These are phyloP conservation scores for Drosophila phalerata DNA, from an alignment of 2,888 invertebrate genomes.

Conservation along the genomic window DNA sequence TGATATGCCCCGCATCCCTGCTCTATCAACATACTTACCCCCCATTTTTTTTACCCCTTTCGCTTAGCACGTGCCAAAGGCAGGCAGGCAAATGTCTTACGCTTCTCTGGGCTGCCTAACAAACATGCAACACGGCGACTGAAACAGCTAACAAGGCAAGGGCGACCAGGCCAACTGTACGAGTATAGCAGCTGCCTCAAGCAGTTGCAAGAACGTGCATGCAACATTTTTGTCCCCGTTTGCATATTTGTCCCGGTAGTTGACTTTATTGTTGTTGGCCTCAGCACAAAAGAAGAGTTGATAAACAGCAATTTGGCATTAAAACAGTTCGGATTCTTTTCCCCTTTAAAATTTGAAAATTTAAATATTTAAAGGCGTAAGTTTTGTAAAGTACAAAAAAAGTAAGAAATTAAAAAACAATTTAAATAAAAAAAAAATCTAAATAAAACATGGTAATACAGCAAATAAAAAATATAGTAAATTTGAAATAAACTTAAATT, in stretches of 20 bases:
- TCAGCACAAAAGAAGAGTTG: constrained; percentile 15
- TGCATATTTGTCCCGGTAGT: constrained; percentile 57
- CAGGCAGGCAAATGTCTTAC: constrained; percentile 72
- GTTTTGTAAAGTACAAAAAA: too few relatives aligned
- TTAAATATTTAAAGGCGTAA: too few relatives aligned
- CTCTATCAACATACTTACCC: background rate
- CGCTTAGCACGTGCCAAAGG: constrained; percentile 25
- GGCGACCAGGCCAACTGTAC: constrained; percentile 12
- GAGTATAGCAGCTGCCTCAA: constrained; percentile 16
- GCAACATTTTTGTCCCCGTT: constrained; percentile 52
- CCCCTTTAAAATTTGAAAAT: background rate
- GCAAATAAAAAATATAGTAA: too few relatives aligned
- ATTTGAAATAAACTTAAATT: too few relatives aligned
- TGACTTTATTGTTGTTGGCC: constrained; percentile 29
- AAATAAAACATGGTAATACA: too few relatives aligned
- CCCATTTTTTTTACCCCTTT: background rate
- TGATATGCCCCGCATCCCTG: background rate
- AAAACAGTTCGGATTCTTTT: constrained; percentile 20
- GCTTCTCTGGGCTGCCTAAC: constrained; percentile 70
- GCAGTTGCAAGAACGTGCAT: constrained; percentile 38
- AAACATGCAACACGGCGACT: constrained; percentile 62
- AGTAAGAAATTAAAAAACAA: too few relatives aligned
- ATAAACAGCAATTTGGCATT: constrained; percentile 16
- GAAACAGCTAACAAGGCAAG: constrained; percentile 72
- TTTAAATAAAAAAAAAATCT: background rate